Evolutionary conservation across 1,140 invertebrate species (phyloP), one percentile per base, ranked within the genome.

Genomic region (Choristoneura fumiferana): DNA sequence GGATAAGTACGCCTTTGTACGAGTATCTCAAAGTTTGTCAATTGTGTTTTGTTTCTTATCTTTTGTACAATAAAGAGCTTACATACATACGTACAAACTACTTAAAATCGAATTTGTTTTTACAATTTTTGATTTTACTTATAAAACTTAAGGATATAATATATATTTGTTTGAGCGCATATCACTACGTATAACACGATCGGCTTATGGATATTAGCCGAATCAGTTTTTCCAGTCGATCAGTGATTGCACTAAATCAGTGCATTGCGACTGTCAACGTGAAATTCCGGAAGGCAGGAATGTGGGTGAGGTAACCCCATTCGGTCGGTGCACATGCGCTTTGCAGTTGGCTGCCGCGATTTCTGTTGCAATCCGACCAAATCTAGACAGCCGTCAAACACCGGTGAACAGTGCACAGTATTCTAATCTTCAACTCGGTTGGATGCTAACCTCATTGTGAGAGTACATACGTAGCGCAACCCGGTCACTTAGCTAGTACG

Each of bases 261-360:
- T 69, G 66, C 63, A 69, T 66, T 73, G 63, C 64, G 61, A 72
- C 56, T 81, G 78, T 73, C 78, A 81, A 78, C 68, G 68, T 74
- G 84, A 84, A 84, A 85, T 87, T 85, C 82, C 75, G 79, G 76
- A 81, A 76, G 73, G 68, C 68, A 72, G 78, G 76, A 83, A 84
- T 87, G 81, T 87, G 78, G 81, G 79, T 81, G 76, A 83, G 76
- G 74, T 79, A 81, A 78, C 81, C 81, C 69, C 72, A 81, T 81
- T 85, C 70, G 73, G 67, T 73, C 65, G 68, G 40, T 70, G 81
- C 73, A 82, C 84, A 87, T 83, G 81, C 81, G 81, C 84, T 61
- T 65, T 76, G 69, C 54, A 29, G 22, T 29, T 29, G 2, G 22
- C 73, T 63, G 45, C 54, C 58, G 70, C 70, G 72, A 77, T 86